These are phyloP conservation scores for Euura lappo DNA, from an alignment of 1,140 invertebrate genomes.

Conservation along the genomic window DNA sequence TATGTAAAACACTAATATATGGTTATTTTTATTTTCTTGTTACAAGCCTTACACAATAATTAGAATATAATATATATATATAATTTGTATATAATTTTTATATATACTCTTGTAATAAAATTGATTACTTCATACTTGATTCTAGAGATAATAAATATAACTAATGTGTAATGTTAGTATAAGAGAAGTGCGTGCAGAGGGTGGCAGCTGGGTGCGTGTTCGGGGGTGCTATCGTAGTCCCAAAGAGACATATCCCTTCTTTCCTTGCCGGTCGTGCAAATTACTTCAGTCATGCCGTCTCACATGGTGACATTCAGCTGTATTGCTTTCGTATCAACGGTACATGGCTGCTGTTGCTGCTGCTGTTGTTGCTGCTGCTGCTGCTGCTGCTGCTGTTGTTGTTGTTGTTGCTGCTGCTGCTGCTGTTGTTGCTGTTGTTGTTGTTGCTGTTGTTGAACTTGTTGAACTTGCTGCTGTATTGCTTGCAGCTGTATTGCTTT, in stretches of 20 bases:
- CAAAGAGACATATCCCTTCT: slow-evolving; percentile 31
- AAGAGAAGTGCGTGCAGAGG: slow-evolving; percentile 60
- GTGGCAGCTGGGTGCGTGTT: slow-evolving; percentile 55
- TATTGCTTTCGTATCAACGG: slow-evolving; percentile 60
- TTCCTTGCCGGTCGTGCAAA: slow-evolving; percentile 32
- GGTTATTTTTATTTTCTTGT: slow-evolving; percentile 60
- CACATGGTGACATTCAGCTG: slow-evolving; percentile 61
- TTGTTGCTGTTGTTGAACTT: slow-evolving; percentile 47
- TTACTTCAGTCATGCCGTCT: slow-evolving; percentile 51
- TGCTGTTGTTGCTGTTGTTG: slow-evolving; percentile 38
- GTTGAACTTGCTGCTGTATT: slow-evolving; percentile 26
- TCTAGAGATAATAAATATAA: slow-evolving; percentile 59
- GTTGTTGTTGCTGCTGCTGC: slow-evolving; percentile 45
- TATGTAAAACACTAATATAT: slow-evolving; percentile 63
- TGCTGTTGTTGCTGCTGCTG: slow-evolving; percentile 56
- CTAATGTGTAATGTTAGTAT: slow-evolving; percentile 58
- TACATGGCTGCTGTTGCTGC: slow-evolving; percentile 53
- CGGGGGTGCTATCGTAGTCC: slow-evolving; percentile 48
- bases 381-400: slow-evolving; percentile 46
- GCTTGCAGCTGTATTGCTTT: slow-evolving; percentile 19
- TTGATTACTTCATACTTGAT: slow-evolving; percentile 57
- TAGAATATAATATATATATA: slow-evolving; percentile 61
- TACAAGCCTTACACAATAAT: slow-evolving; percentile 60
- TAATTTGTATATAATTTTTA: slow-evolving; percentile 41
- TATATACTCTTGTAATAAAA: slow-evolving; percentile 61